Conservation (phyloP, 2,888 invertebrate genomes). For the Agrochola lota region DNA sequence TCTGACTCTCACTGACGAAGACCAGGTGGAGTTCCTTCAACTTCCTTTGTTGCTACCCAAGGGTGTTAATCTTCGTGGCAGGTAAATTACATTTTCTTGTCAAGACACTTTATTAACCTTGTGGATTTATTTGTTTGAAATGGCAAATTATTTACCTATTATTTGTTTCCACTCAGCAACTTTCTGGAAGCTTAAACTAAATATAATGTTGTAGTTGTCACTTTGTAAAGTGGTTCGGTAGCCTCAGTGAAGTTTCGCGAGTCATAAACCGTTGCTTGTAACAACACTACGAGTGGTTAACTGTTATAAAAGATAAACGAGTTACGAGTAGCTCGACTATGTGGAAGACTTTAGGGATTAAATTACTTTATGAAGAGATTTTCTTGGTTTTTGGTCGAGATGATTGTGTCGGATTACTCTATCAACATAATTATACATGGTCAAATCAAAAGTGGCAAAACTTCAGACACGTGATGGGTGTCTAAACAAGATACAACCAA, state of each 20-base stretch:
- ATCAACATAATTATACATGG: not conserved
- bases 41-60: no score
- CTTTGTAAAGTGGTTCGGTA: not conserved
- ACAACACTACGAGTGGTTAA: constrained; percentile 38
- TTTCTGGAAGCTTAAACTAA: not conserved
- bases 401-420: not conserved
- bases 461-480: not conserved
- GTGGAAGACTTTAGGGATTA: constrained; percentile 31
- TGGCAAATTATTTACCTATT: not conserved
- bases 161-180: not conserved
- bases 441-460: not conserved
- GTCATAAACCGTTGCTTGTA: constrained; percentile 45
- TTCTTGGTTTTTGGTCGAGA: constrained; percentile 4
- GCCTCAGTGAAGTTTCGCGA: constrained; percentile 38
- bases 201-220: constrained; percentile 13
- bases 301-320: constrained; percentile 58
- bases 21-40: not conserved
- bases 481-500: not conserved
- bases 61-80: not conserved
- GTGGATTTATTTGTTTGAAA: not conserved
- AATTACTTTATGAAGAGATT: constrained; percentile 26
- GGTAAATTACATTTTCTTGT: not conserved
- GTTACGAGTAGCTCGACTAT: constrained; percentile 6
- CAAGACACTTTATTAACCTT: not conserved
- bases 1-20: not conserved